Evolutionary conservation across 30 jellyfish, hydroid and myxozoan genomes (phyloP), one percentile per base, ranked within the genome.

Genomic region (Aurelia aurita complex sp. Pacific): DNA sequence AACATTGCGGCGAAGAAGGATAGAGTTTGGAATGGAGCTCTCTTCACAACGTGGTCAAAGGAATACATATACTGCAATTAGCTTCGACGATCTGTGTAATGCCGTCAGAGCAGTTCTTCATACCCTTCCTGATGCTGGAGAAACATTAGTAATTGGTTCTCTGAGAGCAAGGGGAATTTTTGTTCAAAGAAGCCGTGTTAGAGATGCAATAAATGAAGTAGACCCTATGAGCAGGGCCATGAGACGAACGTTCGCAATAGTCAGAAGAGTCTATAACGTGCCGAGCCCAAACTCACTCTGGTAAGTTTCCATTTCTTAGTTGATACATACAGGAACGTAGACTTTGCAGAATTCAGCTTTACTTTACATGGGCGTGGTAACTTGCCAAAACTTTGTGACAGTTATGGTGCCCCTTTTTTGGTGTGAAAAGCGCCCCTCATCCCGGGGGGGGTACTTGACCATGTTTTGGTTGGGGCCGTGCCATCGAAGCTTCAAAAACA

Each of bases 151-250:
- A 29, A 42, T 59, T 34, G 94, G 94, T 19, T 88, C 94, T 16
- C 55, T 61, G 73, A 70, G 75, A 63, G 61, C 92, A 33, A 54
- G 74, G 29, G 87, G 81, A 17, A 67, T 81, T 8, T 35, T 11
- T 53, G 85, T 83, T 42, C 69, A 61, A 23, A 61, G 69, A 83
- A 38, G 38, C 69, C 69, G 85, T 12, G 68, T 79, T 7, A 10
- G 89, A 19, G 89, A 79, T 18, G 89, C 89, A 13, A 64, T 79
- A 17, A 66, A 18, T 16, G 89, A 19, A 36, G 85, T 79, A 5
- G 89, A 79, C 59, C 89, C 89, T 10, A 42, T 79, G 19, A 66
- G 86, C 68, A 40, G 89, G 38, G 69, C 86, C 9, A 55, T 64
- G 85, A 50, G 89, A 62, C 64, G 85, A 23, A 79, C 89, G 23